These are phyloP conservation scores for Gambusia affinis DNA, from an alignment of 2,113 vertebrate species.

Conservation along the genomic window DNA sequence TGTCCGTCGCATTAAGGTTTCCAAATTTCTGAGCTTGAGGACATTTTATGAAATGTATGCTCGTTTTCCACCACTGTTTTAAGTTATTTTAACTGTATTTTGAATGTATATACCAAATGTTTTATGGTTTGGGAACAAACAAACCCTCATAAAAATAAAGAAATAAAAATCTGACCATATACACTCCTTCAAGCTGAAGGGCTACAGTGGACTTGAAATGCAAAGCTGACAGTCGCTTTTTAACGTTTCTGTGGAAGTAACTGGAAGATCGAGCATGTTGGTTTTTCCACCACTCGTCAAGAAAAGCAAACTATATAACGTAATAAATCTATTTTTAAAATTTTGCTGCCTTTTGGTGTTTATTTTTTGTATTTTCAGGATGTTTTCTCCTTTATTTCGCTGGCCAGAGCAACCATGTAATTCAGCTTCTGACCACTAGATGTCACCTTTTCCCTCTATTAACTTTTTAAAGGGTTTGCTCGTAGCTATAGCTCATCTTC, in stretches of 20 bases:
- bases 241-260: neutral
- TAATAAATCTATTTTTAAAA: slow-evolving; percentile 47
- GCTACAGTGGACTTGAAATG: neutral
- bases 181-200: slow-evolving; percentile 23
- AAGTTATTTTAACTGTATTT: neutral
- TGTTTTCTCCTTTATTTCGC: neutral
- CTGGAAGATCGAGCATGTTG: neutral
- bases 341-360: neutral
- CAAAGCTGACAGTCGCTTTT: neutral
- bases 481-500: neutral
- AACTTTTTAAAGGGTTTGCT: neutral
- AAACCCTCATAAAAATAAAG: no score
- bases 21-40: neutral
- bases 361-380: neutral
- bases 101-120: neutral
- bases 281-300: neutral
- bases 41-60: neutral
- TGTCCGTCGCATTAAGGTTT: neutral
- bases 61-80: neutral
- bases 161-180: neutral
- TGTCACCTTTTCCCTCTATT: neutral
- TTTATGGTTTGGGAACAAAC: neutral
- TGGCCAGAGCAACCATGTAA: neutral
- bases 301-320: neutral
- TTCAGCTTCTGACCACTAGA: slow-evolving; percentile 16